Conservation (phyloP, 1,140 invertebrate species). For the Thrips palmi region DNA sequence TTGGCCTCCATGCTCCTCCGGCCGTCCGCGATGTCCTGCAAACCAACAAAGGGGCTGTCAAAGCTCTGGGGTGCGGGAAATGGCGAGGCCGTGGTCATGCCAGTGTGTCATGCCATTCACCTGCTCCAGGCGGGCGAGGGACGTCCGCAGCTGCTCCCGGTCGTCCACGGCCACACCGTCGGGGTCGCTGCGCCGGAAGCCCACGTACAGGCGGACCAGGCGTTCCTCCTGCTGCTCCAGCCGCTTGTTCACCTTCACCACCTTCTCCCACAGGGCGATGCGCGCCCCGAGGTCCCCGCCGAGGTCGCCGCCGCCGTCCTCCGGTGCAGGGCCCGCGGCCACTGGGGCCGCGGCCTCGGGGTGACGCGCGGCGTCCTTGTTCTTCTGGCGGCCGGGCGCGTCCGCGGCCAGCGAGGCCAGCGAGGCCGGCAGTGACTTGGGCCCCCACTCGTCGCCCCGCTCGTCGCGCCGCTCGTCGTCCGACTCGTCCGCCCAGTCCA, state of each 20-base stretch:
- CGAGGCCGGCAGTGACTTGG: slow-evolving; percentile 10
- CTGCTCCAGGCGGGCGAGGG: slow-evolving; percentile 29
- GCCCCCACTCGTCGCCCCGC: not conserved
- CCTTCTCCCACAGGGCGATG: slow-evolving; percentile 44
- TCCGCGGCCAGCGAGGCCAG: slow-evolving; percentile 8
- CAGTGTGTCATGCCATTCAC: slow-evolving; percentile 25
- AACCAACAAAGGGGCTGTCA: slow-evolving; percentile 17
- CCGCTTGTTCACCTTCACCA: slow-evolving; percentile 48
- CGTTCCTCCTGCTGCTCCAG: slow-evolving; percentile 48
- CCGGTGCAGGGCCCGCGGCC: slow-evolving; percentile 5
- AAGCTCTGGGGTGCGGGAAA: slow-evolving; percentile 10
- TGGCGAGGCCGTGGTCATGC: too few species aligned
- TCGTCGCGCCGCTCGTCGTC: slow-evolving; percentile 13
- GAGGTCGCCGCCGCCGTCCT: slow-evolving; percentile 7
- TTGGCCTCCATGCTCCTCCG: slow-evolving; percentile 42
- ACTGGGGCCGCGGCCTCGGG: slow-evolving; percentile 11
- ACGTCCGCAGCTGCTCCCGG: slow-evolving; percentile 9
- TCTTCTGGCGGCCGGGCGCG: slow-evolving; percentile 11
- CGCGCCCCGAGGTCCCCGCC: slow-evolving; percentile 19
- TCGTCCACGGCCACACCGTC: slow-evolving; percentile 11
- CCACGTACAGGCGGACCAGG: slow-evolving; percentile 39
- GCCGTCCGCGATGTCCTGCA: slow-evolving; percentile 30
- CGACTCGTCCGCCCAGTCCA: slow-evolving; percentile 16
- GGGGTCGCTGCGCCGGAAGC: slow-evolving; percentile 39
- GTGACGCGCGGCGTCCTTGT: slow-evolving; percentile 9